Evolutionary conservation across 2,113 vertebrate genomes (phyloP).

Genomic region (Pedionomus torquatus): DNA sequence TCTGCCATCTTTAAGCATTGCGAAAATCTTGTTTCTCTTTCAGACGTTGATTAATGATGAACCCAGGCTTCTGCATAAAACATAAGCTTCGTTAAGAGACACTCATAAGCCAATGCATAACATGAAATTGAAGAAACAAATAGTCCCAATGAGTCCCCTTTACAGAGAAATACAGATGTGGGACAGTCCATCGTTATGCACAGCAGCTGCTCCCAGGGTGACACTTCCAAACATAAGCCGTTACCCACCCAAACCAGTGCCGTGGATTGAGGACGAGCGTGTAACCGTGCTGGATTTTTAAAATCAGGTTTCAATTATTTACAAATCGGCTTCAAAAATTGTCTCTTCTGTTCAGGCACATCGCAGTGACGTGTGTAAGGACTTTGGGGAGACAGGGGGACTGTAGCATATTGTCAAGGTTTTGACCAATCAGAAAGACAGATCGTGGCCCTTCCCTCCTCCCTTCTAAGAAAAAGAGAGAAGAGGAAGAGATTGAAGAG

Average conservation of each 20-base stretch:
- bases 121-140: background rate
- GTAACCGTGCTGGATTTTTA: background rate
- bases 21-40: background rate
- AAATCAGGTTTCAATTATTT: background rate
- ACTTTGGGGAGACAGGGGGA: background rate
- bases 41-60: background rate
- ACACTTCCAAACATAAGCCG: background rate
- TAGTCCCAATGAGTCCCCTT: too few relatives aligned
- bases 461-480: too few relatives aligned
- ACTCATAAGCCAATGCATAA: background rate
- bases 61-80: background rate
- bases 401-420: too few relatives aligned
- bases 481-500: too few relatives aligned
- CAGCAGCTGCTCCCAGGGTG: background rate
- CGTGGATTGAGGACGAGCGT: accelerated
- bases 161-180: background rate
- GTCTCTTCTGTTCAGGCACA: accelerated
- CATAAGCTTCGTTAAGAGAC: background rate
- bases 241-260: background rate
- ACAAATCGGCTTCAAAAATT: background rate
- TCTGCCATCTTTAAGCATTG: background rate
- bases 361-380: accelerated
- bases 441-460: too few relatives aligned
- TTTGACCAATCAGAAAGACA: too few relatives aligned
- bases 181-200: background rate